phyloP scores from a whole-genome alignment of 2,113 vertebrate genomes.

The Pogona vitticeps region DNA sequence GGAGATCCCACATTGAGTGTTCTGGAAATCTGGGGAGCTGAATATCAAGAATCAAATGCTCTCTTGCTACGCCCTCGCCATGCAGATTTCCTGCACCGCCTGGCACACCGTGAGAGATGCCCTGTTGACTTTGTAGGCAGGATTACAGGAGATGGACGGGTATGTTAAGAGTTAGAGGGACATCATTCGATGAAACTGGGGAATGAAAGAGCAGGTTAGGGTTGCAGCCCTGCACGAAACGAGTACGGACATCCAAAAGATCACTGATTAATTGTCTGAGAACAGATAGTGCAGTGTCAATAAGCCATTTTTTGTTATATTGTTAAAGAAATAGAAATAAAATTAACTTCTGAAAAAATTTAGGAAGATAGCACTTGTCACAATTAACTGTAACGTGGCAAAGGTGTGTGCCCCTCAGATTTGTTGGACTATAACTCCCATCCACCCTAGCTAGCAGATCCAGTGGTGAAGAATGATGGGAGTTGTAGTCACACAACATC shows the following conservation, averaged over 20 bases:
- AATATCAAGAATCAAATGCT: slow-evolving; percentile 94
- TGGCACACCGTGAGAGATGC: slow-evolving; percentile 87
- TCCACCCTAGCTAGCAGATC: too few species aligned
- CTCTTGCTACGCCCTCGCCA: slow-evolving; percentile 79
- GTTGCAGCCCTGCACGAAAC: background rate
- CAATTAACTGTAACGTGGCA: too few species aligned
- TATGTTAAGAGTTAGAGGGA: slow-evolving; percentile 24
- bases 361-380: too few species aligned
- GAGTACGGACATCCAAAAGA: background rate
- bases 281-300: too few species aligned
- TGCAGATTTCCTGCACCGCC: slow-evolving; percentile 73
- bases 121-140: slow-evolving; percentile 87
- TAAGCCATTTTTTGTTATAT: too few species aligned
- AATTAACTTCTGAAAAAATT: too few species aligned
- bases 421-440: too few species aligned
- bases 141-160: slow-evolving; percentile 86
- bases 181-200: rapidly evolving
- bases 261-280: too few species aligned
- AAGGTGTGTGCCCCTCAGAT: too few species aligned
- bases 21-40: slow-evolving; percentile 92
- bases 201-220: background rate
- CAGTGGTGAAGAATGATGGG: too few species aligned
- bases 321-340: too few species aligned
- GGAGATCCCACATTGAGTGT: slow-evolving; percentile 90
- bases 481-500: too few species aligned